Base-by-base conservation (phyloP, 1,140 invertebrate genomes). In the Trichonephila inaurata region DNA sequence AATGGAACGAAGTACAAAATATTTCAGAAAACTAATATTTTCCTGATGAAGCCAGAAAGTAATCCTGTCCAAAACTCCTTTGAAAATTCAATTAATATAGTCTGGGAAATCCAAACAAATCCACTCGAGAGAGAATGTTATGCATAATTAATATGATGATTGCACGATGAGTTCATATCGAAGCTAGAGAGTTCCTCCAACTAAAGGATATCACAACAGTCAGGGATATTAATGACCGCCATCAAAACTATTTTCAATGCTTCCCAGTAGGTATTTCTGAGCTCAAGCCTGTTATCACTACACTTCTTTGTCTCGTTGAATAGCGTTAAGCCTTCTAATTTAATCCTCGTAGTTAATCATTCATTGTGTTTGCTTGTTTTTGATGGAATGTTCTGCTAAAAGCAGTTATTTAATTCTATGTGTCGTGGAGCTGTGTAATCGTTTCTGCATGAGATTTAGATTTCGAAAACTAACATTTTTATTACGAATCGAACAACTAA, bases 131-230 rank as follows among this genome's bases (percentile, higher is more conserved):
- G 40, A 16, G 64, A 62, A 89, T 72, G 87, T 51, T 72, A 89
- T 89, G 64, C 87, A 89, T 89, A 89, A 89, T 89, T 89, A 89
- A 89, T 89, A 72, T 89, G 87, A 40, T 89, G 87, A 89, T 89
- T 89, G 60, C 33, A 8, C 33, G 64, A 62, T 21, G 64, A 28
- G 33, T 40, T 33, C 61, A 19, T 88, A 64, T 88, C 28, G 24
- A 40, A 58, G 19, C 24, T n/a, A 61, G 86, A 61, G 86, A 88
- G 58, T 28, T 85, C 58, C 82, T 60, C 82, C 28, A 85, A 60
- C 58, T 58, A 85, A 58, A 58, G 28, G 44, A 60, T 51, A 85
- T 85, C 82, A 58, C n/a, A 51, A 60, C 82, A 85, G 82, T 58
- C 82, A n/a, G 24, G 28, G 82, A 85, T 85, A 85, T 85, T 85